Conservation (phyloP, 35 echinoderm and acorn worm species). For the Patiria miniata region DNA sequence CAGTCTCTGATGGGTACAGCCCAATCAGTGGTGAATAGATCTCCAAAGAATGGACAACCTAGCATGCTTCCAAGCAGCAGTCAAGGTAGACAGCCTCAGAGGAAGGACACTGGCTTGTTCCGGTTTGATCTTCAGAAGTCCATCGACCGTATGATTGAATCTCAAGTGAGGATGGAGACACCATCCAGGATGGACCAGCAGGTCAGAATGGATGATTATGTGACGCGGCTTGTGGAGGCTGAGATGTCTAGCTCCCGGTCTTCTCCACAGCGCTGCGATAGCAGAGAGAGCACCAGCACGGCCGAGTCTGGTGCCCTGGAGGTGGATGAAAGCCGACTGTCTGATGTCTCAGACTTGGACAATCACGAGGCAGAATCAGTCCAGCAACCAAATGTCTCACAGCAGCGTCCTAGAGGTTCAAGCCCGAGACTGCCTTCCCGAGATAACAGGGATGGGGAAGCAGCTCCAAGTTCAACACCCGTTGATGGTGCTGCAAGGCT, state of each 20-base stretch:
- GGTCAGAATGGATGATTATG: constrained; percentile 59
- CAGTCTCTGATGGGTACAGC: constrained; percentile 21
- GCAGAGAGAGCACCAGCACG: constrained; percentile 57
- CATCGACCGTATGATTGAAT: constrained; percentile 59
- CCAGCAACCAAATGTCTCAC: background rate
- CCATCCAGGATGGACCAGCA: constrained; percentile 21
- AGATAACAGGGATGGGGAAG: constrained; percentile 15
- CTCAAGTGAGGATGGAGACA: constrained; percentile 51
- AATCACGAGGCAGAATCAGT: constrained; percentile 50
- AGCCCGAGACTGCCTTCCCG: constrained; percentile 33
- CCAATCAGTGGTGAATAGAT: background rate
- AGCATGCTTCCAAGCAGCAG: constrained; percentile 31
- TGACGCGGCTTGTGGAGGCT: constrained; percentile 53
- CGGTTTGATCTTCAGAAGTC: constrained; percentile 46
- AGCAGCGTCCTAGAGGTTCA: background rate
- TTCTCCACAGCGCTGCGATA: constrained; percentile 46
- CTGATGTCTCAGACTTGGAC: constrained; percentile 19
- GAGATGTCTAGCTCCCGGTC: constrained; percentile 61
- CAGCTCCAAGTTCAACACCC: constrained; percentile 42
- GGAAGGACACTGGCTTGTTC: constrained; percentile 22
- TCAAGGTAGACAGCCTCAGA: background rate
- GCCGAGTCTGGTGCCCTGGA: constrained; percentile 48
- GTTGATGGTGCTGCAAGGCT: constrained; percentile 14
- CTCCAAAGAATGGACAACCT: constrained; percentile 29
- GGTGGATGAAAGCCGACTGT: constrained; percentile 42